A percentile compares a stretch with the other conserved stretches of the same genome.
Conservation (phyloP, 2,888 invertebrate genomes). For the Thymelicus lineola region DNA sequence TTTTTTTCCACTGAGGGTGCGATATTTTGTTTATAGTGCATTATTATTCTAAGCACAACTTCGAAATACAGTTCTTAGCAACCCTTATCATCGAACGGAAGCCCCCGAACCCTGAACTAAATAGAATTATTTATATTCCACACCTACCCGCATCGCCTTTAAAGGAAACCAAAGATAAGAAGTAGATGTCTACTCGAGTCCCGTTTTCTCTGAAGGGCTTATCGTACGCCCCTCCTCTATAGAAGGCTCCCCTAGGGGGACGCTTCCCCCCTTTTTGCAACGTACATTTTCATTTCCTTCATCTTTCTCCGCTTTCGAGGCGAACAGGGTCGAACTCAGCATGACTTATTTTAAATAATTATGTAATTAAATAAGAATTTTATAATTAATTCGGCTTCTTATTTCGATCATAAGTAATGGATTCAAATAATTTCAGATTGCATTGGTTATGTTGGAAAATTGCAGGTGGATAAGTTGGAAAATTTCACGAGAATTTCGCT, state of each 20-base stretch:
- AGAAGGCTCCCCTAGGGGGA: slow-evolving; percentile 70
- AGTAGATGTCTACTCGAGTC: slow-evolving; percentile 76
- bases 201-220: slow-evolving; percentile 64
- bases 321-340: slow-evolving; percentile 59
- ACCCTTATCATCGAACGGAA: slow-evolving; percentile 32
- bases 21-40: too few relatives aligned
- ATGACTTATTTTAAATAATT: neutral
- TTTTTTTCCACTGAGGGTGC: too few relatives aligned
- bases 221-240: slow-evolving; percentile 79
- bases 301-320: slow-evolving; percentile 82
- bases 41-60: neutral
- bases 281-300: slow-evolving; percentile 85
- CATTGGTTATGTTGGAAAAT: too few relatives aligned
- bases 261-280: slow-evolving; percentile 79
- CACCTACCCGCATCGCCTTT: slow-evolving; percentile 50
- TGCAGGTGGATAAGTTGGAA: too few relatives aligned
- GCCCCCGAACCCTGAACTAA: slow-evolving; percentile 11
- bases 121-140: slow-evolving; percentile 25
- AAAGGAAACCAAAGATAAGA: slow-evolving; percentile 80
- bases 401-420: too few relatives aligned
- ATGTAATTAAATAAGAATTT: too few relatives aligned
- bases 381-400: too few relatives aligned
- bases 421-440: too few relatives aligned
- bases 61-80: slow-evolving; percentile 1
- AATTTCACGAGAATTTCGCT: too few relatives aligned